A percentile compares a stretch with the other conserved stretches of the same genome.
Evolutionary conservation across 53 echinoderm and acorn worm genomes (phyloP).

Genomic region (Actinopyga echinites): DNA sequence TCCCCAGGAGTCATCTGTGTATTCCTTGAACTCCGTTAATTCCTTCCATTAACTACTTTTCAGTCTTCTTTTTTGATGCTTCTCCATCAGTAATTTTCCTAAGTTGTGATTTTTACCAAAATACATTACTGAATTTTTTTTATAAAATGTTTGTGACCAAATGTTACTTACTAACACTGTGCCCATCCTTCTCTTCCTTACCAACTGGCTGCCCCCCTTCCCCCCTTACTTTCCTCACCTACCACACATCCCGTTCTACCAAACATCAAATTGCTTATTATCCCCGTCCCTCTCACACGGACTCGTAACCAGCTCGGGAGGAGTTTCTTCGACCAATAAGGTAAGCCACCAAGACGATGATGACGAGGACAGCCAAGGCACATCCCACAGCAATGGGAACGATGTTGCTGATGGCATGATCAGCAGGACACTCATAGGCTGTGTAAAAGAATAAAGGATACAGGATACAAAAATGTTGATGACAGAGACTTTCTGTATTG

Average conservation of each 20-base stretch:
- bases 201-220: too few species aligned
- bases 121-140: too few species aligned
- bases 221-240: neutral
- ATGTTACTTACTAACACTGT: too few species aligned
- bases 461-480: neutral
- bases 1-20: too few species aligned
- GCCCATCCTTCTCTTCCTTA: too few species aligned
- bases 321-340: conserved; percentile 92
- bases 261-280: neutral
- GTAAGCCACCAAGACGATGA: conserved; percentile 98
- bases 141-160: too few species aligned
- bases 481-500: neutral
- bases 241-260: neutral
- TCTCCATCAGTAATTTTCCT: too few species aligned
- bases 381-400: conserved; percentile 97
- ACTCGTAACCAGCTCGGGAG: conserved; percentile 83
- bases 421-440: conserved; percentile 70
- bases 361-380: conserved; percentile 93
- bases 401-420: conserved; percentile 82
- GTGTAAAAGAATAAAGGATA: neutral
- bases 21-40: too few species aligned
- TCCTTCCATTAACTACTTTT: too few species aligned
- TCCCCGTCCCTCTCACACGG: conserved; percentile 63
- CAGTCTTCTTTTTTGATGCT: too few species aligned
- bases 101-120: too few species aligned